These are phyloP conservation scores for Conus canariensis DNA, from an alignment of 2,888 invertebrate species.

Conservation along the genomic window DNA sequence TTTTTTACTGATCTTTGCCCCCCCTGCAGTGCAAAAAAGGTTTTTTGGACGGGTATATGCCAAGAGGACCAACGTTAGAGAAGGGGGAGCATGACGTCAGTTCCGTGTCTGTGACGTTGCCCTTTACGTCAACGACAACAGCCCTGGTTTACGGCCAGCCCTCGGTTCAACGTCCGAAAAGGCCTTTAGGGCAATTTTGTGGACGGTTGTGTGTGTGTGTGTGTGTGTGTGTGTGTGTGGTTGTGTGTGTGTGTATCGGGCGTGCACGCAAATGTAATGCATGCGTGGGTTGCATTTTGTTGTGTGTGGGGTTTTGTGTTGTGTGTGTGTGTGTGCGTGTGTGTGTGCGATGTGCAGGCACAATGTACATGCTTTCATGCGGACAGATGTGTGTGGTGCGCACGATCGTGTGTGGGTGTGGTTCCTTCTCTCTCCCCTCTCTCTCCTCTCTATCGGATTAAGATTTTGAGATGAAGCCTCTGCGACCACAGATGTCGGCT, in stretches of 20 bases:
- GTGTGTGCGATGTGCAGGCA: neutral
- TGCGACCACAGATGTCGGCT: no score
- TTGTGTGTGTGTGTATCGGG: neutral
- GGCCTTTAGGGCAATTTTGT: neutral
- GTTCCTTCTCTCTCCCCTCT: neutral
- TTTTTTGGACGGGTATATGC: constrained; percentile 45
- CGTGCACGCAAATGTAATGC: neutral
- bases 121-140: constrained; percentile 50
- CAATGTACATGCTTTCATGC: neutral
- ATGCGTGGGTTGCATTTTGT: neutral
- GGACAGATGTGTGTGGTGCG: neutral
- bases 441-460: no score
- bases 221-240: neutral
- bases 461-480: no score
- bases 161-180: constrained; percentile 39
- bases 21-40: no score
- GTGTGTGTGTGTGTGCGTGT: neutral
- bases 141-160: constrained; percentile 30
- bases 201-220: constrained; percentile 42
- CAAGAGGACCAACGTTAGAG: constrained; percentile 41
- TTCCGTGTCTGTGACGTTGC: constrained; percentile 39
- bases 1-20: no score
- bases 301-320: neutral
- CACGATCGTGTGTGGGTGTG: neutral
- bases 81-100: constrained; percentile 30